These are phyloP conservation scores for Ptiloglossa arizonensis DNA, from an alignment of 1,140 invertebrate genomes.

Conservation along the genomic window DNA sequence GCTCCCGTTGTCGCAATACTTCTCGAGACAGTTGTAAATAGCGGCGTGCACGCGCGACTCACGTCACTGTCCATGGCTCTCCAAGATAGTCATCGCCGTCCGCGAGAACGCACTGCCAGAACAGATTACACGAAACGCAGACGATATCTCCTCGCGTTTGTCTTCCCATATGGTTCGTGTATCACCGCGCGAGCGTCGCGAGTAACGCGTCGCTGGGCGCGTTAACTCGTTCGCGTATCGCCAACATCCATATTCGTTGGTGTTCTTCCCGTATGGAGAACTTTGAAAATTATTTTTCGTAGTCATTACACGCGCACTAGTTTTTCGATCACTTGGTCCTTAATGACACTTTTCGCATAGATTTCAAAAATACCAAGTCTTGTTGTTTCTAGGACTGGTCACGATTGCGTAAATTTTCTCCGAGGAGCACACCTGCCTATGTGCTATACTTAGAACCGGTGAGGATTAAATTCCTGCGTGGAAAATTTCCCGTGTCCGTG, in stretches of 20 bases:
- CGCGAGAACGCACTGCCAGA: background rate
- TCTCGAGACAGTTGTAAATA: background rate
- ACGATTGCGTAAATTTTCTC: no score
- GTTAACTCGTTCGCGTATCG: slow-evolving; percentile 49
- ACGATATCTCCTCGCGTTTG: slow-evolving; percentile 1
- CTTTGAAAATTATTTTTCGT: no score
- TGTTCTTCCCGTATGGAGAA: background rate
- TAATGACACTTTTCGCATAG: no score
- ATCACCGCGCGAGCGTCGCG: slow-evolving; percentile 21
- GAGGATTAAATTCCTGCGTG: slow-evolving; percentile 24
- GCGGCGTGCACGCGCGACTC: background rate
- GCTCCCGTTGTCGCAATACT: background rate
- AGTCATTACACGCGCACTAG: no score
- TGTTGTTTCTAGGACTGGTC: no score
- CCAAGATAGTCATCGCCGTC: slow-evolving; percentile 1
- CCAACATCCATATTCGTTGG: slow-evolving; percentile 52
- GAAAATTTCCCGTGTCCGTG: no score
- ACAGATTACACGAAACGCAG: background rate
- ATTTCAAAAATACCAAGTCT: no score
- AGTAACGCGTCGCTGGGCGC: slow-evolving; percentile 41
- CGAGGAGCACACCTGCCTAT: background rate
- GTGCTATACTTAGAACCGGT: slow-evolving; percentile 9
- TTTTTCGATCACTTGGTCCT: background rate
- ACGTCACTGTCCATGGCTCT: background rate
- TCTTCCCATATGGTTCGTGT: background rate